Evolutionary conservation across 1,140 invertebrate genomes (phyloP).

Genomic region (Drosophila ambigua): DNA sequence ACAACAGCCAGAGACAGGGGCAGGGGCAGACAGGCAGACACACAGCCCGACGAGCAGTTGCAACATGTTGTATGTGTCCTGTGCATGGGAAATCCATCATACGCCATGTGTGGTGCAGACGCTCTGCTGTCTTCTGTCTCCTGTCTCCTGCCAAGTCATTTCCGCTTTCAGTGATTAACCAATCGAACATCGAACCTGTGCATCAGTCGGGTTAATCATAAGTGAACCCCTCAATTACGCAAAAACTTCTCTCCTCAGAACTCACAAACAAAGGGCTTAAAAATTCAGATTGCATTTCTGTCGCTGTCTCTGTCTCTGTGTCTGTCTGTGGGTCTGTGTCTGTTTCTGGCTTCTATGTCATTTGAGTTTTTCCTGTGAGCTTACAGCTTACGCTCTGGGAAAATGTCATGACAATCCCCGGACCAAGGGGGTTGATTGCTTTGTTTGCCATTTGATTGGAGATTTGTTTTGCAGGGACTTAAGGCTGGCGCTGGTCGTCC

Average conservation of each 20-base stretch:
- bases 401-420: slow-evolving; percentile 32
- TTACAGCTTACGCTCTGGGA: slow-evolving; percentile 7
- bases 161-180: slow-evolving; percentile 29
- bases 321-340: background rate
- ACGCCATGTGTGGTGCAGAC: slow-evolving; percentile 43
- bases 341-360: slow-evolving; percentile 10
- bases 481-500: slow-evolving; percentile 29
- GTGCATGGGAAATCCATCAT: slow-evolving; percentile 65
- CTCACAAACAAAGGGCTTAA: background rate
- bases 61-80: slow-evolving; percentile 58
- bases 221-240: slow-evolving; percentile 24
- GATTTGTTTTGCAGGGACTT: slow-evolving; percentile 40
- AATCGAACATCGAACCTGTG: slow-evolving; percentile 31
- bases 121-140: slow-evolving; percentile 2
- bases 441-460: slow-evolving; percentile 53
- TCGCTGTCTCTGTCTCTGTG: background rate
- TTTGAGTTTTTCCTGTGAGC: slow-evolving; percentile 28
- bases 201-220: slow-evolving; percentile 34
- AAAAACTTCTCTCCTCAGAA: background rate
- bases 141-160: background rate
- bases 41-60: slow-evolving; percentile 36
- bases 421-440: slow-evolving; percentile 47
- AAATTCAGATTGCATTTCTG: slow-evolving; percentile 13
- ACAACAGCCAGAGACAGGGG: slow-evolving; percentile 6
- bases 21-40: slow-evolving; percentile 12